Conservation (phyloP, 1,140 invertebrate species). For the Tetramorium alpestre region DNA sequence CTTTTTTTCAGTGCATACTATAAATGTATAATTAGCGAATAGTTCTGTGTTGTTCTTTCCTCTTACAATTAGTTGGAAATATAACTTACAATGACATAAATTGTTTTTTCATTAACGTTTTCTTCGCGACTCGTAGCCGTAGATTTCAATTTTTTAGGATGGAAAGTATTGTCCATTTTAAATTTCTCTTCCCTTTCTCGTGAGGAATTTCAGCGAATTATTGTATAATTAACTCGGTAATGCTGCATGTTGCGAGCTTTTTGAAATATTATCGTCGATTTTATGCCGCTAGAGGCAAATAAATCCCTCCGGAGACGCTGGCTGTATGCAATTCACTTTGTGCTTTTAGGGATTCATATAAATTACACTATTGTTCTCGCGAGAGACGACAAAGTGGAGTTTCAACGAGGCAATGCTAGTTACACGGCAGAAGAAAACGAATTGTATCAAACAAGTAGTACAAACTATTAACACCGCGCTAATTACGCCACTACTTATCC, state of each 20-base stretch:
- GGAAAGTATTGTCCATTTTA: background rate
- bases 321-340: constrained; percentile 51
- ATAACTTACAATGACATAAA: background rate
- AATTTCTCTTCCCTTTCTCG: background rate
- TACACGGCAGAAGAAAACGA: constrained; percentile 42
- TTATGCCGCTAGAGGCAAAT: constrained; percentile 40
- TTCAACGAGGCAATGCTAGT: constrained; percentile 39
- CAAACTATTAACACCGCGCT: constrained; percentile 50
- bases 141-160: background rate
- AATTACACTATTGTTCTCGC: constrained; percentile 48
- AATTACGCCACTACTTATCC: constrained; percentile 46
- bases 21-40: background rate
- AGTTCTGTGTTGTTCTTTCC: background rate
- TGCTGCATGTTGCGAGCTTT: constrained; percentile 33
- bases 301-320: constrained; percentile 23
- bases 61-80: background rate
- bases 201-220: constrained; percentile 17
- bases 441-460: constrained; percentile 49
- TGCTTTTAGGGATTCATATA: constrained; percentile 54
- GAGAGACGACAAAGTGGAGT: constrained; percentile 57
- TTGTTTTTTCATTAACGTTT: background rate
- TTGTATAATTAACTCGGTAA: constrained; percentile 25
- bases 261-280: constrained; percentile 54
- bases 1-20: no score
- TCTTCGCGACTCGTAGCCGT: background rate